phyloP scores from a whole-genome alignment of 2,797 vertebrate genomes.

The Myotis daubentonii region DNA sequence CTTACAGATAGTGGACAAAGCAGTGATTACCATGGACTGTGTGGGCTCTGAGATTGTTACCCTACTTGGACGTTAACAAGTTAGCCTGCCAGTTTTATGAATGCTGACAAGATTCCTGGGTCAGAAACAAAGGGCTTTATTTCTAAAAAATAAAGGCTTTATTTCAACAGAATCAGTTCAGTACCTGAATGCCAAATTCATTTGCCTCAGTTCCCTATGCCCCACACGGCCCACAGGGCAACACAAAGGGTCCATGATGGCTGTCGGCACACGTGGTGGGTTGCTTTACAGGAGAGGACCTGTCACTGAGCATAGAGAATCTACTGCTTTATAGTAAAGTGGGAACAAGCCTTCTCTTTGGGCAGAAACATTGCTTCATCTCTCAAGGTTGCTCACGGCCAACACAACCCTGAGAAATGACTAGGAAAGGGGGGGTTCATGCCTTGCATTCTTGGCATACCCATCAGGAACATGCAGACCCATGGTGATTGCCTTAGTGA shows the following conservation, averaged over 20 bases:
- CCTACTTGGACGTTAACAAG: neutral
- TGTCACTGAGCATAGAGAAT: neutral
- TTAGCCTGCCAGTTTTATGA: neutral
- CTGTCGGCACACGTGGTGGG: fast-evolving
- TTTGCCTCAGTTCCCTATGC: neutral
- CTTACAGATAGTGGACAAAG: neutral
- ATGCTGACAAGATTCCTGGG: neutral
- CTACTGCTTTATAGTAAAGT: neutral
- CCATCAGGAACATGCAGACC: neutral
- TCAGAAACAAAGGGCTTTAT: neutral
- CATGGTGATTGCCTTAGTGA: neutral
- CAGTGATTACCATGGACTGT: neutral
- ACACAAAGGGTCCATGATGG: neutral
- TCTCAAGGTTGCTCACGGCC: neutral
- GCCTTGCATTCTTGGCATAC: neutral
- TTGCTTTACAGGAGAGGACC: neutral
- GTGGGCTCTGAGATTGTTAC: neutral
- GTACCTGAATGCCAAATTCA: neutral
- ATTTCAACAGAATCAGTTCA: neutral
- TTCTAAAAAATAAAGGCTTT: neutral
- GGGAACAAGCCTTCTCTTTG: neutral
- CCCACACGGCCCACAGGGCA: fast-evolving
- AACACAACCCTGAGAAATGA: neutral
- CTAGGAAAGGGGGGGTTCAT: neutral
- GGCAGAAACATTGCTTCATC: neutral